phyloP scores from a whole-genome alignment of 2,888 invertebrate species.

The Cosmopolites sordidus region DNA sequence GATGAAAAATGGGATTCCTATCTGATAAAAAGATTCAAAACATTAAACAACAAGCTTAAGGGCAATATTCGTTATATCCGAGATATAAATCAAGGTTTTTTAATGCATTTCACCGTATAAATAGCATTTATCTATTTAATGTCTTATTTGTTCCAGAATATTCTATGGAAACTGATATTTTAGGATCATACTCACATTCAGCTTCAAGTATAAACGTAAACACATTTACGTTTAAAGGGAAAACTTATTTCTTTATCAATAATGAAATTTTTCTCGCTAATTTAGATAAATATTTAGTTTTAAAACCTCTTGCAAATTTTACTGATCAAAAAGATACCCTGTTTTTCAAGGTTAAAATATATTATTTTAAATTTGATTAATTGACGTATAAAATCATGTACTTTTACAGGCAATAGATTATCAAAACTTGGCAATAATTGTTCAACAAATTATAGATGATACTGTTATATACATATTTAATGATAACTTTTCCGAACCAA shows the following conservation, averaged over 20 bases:
- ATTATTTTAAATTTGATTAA: slow-evolving; percentile 3
- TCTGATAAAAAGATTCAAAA: not conserved
- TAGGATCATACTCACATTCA: not conserved
- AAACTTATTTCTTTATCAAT: slow-evolving; percentile 21
- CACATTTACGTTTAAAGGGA: slow-evolving; percentile 17
- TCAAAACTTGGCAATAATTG: not conserved
- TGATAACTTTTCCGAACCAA: slow-evolving; percentile 6
- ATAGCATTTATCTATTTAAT: not conserved
- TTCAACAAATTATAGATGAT: slow-evolving; percentile 5
- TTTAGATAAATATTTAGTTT: slow-evolving; percentile 4
- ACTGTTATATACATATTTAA: slow-evolving; percentile 8
- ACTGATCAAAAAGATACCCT: slow-evolving; percentile 1
- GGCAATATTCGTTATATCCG: slow-evolving; percentile 1
- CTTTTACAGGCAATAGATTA: slow-evolving; percentile 20
- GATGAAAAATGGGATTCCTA: slow-evolving; percentile 2
- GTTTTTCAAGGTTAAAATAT: slow-evolving; percentile 13
- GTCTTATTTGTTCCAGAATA: slow-evolving; percentile 2
- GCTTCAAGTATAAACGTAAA: not conserved
- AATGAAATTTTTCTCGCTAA: slow-evolving; percentile 15
- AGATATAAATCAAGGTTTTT: not conserved
- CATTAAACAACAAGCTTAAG: not conserved
- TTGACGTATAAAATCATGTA: not conserved
- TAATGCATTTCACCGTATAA: no score
- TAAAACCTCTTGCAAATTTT: slow-evolving; percentile 10
- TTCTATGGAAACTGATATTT: not conserved